phyloP scores from a whole-genome alignment of 2,113 vertebrate species.

The Coptodon rendalli region DNA sequence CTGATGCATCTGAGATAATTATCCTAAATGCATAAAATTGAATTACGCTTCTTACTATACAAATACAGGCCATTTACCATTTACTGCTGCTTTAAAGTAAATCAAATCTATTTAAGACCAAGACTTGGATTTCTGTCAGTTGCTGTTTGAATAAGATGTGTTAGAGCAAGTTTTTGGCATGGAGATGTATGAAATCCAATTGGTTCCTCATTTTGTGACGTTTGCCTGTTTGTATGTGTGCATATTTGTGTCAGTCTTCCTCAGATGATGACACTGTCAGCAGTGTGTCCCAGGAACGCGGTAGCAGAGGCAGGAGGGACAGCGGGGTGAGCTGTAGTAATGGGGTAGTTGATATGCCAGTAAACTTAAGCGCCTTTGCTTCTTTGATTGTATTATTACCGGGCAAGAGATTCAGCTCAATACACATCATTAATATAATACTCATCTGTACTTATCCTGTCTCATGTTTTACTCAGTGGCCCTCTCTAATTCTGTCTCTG shows the following conservation, averaged over 20 bases:
- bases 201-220: background rate
- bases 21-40: conserved; percentile 8
- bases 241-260: conserved; percentile 68
- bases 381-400: background rate
- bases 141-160: background rate
- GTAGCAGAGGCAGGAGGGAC: conserved; percentile 71
- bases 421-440: background rate
- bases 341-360: background rate
- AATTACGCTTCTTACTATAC: background rate
- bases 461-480: background rate
- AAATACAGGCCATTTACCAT: too few species aligned
- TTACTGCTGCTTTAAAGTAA: background rate
- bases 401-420: background rate
- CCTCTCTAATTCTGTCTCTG: background rate
- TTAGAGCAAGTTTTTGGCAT: background rate
- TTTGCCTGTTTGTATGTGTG: background rate
- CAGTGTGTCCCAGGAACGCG: conserved; percentile 74
- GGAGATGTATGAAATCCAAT: background rate
- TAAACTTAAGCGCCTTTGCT: background rate
- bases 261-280: conserved; percentile 77
- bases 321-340: conserved; percentile 79
- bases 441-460: background rate
- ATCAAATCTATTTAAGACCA: background rate
- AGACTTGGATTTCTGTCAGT: background rate
- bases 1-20: background rate